Conservation (phyloP, 2,797 vertebrate genomes). For the Myioborus melanocephalus region DNA sequence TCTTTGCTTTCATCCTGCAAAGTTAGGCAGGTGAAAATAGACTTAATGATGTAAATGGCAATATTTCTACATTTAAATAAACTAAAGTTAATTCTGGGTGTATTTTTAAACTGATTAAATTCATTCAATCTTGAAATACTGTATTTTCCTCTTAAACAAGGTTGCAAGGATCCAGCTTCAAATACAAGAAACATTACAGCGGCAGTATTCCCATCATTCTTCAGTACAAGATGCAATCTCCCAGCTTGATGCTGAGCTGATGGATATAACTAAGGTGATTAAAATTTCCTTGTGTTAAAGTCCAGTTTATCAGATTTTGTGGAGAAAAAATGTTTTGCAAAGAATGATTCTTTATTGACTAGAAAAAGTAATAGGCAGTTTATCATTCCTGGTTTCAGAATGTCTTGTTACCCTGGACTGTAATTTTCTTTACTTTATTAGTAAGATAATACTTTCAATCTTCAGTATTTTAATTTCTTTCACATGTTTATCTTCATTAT, state of each 20-base stretch:
- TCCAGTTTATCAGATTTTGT: neutral
- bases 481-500: neutral
- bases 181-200: slow-evolving; percentile 91
- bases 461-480: neutral
- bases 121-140: neutral
- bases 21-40: neutral
- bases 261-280: slow-evolving; percentile 95
- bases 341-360: neutral
- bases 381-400: neutral
- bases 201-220: slow-evolving; percentile 89
- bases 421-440: neutral
- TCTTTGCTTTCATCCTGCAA: neutral
- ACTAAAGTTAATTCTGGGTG: neutral
- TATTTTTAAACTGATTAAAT: neutral
- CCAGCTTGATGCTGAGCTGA: slow-evolving; percentile 91
- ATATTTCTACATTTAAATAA: neutral
- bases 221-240: slow-evolving; percentile 90
- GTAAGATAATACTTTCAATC: neutral
- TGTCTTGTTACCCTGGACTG: neutral
- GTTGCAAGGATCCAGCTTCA: slow-evolving; percentile 96
- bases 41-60: neutral
- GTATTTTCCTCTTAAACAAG: slow-evolving; percentile 69
- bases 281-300: neutral
- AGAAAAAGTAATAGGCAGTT: neutral
- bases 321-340: neutral